Conservation (phyloP, 2,797 vertebrate genomes). For the Micropoecilia bifurca region DNA sequence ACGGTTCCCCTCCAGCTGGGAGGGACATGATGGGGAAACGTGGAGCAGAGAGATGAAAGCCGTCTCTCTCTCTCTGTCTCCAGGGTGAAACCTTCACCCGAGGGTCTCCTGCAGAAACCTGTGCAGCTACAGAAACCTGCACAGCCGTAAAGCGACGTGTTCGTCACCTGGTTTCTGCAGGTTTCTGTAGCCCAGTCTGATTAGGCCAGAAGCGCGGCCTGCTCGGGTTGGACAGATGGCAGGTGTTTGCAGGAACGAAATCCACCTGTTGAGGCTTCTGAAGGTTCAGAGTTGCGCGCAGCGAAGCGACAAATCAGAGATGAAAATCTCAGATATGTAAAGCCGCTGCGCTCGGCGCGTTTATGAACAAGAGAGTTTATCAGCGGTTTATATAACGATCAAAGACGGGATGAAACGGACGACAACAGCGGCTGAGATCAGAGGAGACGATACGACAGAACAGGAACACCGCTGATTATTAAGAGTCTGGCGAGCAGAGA, state of each 20-base stretch:
- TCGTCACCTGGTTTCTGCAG: constrained; percentile 61
- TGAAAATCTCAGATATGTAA: constrained; percentile 23
- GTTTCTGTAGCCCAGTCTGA: constrained; percentile 53
- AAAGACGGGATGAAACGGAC: constrained; percentile 34
- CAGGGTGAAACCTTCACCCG: constrained; percentile 22
- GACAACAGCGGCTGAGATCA: constrained; percentile 50
- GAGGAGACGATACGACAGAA: constrained; percentile 33
- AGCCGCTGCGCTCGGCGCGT: constrained; percentile 13
- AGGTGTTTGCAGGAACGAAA: constrained; percentile 16
- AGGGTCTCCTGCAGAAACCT: constrained; percentile 19
- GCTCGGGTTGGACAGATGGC: constrained; percentile 53
- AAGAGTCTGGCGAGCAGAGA: constrained; percentile 9
- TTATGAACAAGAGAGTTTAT: constrained; percentile 39
- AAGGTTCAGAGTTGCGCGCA: constrained; percentile 8
- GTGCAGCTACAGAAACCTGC: constrained; percentile 31
- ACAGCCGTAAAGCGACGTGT: constrained; percentile 16
- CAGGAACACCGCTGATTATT: constrained; percentile 20
- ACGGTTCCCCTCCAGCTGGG: constrained; percentile 57
- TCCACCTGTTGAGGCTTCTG: constrained; percentile 47
- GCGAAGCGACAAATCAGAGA: constrained; percentile 28
- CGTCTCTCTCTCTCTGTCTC: constrained; percentile 19
- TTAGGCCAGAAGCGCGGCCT: constrained; percentile 42
- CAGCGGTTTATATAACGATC: constrained; percentile 38
- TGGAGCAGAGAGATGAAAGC: constrained; percentile 60
- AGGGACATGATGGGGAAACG: constrained; percentile 31